phyloP scores from a whole-genome alignment of 2,113 vertebrate species.

The Barnardius zonarius region DNA sequence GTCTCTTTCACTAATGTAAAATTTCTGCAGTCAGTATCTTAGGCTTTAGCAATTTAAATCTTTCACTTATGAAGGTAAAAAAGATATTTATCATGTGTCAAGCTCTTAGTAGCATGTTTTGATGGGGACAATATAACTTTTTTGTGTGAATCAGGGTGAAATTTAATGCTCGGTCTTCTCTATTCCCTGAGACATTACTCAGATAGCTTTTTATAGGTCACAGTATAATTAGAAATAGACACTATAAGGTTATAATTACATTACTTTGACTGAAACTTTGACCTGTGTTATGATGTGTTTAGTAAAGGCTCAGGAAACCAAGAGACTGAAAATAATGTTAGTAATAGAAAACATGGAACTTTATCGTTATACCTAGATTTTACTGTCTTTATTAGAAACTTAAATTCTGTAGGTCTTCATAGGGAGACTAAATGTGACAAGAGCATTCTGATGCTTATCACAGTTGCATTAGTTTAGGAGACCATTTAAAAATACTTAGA shows the following conservation, averaged over 20 bases:
- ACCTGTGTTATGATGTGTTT: slow-evolving; percentile 38
- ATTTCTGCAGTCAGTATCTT: neutral
- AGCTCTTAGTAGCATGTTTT: neutral
- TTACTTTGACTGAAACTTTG: slow-evolving; percentile 26
- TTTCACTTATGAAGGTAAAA: slow-evolving; percentile 2
- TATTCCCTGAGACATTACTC: slow-evolving; percentile 12
- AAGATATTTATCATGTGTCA: neutral
- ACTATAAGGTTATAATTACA: neutral
- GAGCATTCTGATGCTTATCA: neutral
- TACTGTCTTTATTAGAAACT: neutral
- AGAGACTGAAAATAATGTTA: neutral
- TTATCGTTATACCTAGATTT: neutral
- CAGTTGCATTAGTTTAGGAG: neutral
- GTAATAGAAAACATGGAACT: neutral
- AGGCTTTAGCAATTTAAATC: neutral
- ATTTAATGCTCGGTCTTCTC: neutral
- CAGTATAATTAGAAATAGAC: slow-evolving; percentile 48
- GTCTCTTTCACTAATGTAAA: neutral
- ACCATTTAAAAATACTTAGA: neutral
- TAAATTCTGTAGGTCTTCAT: neutral
- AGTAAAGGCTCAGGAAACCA: slow-evolving; percentile 20
- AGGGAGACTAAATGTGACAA: neutral
- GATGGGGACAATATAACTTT: neutral
- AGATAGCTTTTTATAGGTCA: slow-evolving; percentile 47
- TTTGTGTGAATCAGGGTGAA: neutral